Percentiles rank a stretch among this genome's conserved stretches.
Conservation (phyloP, 2,888 invertebrate genomes). For the Prenolepis imparis region DNA sequence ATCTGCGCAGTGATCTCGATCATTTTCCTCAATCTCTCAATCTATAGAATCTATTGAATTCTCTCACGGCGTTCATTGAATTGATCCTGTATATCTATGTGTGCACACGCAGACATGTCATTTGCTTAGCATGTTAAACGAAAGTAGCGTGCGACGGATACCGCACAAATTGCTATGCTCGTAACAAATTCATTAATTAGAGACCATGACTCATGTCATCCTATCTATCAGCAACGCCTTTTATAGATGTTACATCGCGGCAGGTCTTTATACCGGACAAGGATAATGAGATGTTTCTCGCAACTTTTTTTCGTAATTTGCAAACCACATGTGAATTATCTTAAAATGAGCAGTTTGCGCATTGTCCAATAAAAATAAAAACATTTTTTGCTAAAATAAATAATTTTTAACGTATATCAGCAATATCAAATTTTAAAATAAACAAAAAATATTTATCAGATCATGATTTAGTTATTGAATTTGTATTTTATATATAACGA, state of each 20-base stretch:
- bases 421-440: neutral
- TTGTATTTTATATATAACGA: slow-evolving; percentile 1
- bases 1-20: neutral
- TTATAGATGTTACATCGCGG: slow-evolving; percentile 36
- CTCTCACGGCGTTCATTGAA: slow-evolving; percentile 15
- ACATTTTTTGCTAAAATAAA: neutral
- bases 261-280: slow-evolving; percentile 34
- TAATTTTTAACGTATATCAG: neutral
- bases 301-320: slow-evolving; percentile 24
- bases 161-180: slow-evolving; percentile 69
- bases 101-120: slow-evolving; percentile 11
- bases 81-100: slow-evolving; percentile 23
- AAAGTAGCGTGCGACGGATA: slow-evolving; percentile 64
- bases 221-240: slow-evolving; percentile 51
- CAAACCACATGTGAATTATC: slow-evolving; percentile 49
- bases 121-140: slow-evolving; percentile 55
- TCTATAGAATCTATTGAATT: neutral
- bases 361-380: slow-evolving; percentile 11
- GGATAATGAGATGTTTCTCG: slow-evolving; percentile 46
- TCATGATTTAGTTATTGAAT: slow-evolving; percentile 3
- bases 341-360: slow-evolving; percentile 18
- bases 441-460: neutral
- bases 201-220: slow-evolving; percentile 73
- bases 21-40: neutral
- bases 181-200: slow-evolving; percentile 72